Conservation (phyloP, 2,888 invertebrate genomes). For the Fragum fragum region DNA sequence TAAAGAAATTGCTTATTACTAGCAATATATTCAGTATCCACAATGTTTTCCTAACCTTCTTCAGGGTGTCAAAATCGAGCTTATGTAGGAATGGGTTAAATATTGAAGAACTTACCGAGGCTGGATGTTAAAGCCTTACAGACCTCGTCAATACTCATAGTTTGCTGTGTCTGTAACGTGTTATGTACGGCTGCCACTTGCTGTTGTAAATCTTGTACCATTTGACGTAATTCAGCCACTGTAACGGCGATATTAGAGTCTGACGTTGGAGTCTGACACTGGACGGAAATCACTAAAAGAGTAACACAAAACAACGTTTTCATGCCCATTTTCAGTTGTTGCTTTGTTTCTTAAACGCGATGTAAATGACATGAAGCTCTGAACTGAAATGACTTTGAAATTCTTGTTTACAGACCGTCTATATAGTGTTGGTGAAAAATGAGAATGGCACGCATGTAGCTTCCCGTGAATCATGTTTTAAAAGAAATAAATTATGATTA, state of each 20-base stretch:
- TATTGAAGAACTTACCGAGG: slow-evolving; percentile 16
- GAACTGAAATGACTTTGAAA: too few species aligned
- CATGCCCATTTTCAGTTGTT: not conserved
- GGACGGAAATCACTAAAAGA: not conserved
- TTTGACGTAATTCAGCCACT: slow-evolving; percentile 44
- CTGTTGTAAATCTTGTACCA: slow-evolving; percentile 45
- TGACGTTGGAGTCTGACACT: not conserved
- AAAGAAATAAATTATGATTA: too few species aligned
- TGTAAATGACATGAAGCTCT: not conserved
- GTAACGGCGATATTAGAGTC: slow-evolving; percentile 69
- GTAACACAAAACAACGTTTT: not conserved
- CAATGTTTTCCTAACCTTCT: too few species aligned
- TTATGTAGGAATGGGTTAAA: not conserved
- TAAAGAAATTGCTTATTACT: too few species aligned
- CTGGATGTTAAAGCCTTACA: slow-evolving; percentile 43
- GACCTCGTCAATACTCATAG: slow-evolving; percentile 51
- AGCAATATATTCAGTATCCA: too few species aligned
- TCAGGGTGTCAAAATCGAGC: too few species aligned
- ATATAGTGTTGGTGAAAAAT: too few species aligned
- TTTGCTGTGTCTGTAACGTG: slow-evolving; percentile 51
- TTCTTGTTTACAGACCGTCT: too few species aligned
- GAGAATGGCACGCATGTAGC: too few species aligned
- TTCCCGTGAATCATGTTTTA: too few species aligned
- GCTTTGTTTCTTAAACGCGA: not conserved
- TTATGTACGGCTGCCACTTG: slow-evolving; percentile 56